Evolutionary conservation across 2,888 invertebrate genomes (phyloP).

Genomic region (Biston betularia): DNA sequence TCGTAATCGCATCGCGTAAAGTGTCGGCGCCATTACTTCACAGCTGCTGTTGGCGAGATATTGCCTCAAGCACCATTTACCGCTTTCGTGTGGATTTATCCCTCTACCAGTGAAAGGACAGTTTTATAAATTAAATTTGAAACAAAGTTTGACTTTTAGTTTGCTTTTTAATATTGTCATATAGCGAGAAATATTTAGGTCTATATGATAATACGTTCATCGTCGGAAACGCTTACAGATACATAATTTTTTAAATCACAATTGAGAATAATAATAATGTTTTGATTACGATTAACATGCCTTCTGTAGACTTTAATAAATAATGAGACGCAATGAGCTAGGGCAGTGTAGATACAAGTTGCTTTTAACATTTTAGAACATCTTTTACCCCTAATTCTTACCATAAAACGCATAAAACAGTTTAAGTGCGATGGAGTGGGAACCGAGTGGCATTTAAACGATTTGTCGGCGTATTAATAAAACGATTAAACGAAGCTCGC

Average conservation of each 20-base stretch:
- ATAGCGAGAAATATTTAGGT: neutral
- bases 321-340: neutral
- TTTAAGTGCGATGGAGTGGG: conserved; percentile 51
- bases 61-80: conserved; percentile 79
- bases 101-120: conserved; percentile 62
- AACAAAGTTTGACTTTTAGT: conserved; percentile 42
- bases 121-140: conserved; percentile 56
- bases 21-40: conserved; percentile 84
- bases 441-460: conserved; percentile 78
- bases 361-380: conserved; percentile 15
- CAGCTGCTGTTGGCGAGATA: conserved; percentile 84
- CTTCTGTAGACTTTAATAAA: neutral
- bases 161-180: neutral
- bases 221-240: neutral
- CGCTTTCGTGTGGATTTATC: conserved; percentile 75
- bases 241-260: neutral
- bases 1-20: conserved; percentile 85
- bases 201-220: neutral
- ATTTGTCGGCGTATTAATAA: conserved; percentile 86
- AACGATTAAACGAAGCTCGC: conserved; percentile 85
- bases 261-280: neutral
- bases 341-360: conserved; percentile 4
- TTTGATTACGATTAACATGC: neutral
- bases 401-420: conserved; percentile 46
- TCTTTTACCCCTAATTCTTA: conserved; percentile 38